phyloP scores from a whole-genome alignment of 2,888 invertebrate genomes.

The Drosophila stalkeri region DNA sequence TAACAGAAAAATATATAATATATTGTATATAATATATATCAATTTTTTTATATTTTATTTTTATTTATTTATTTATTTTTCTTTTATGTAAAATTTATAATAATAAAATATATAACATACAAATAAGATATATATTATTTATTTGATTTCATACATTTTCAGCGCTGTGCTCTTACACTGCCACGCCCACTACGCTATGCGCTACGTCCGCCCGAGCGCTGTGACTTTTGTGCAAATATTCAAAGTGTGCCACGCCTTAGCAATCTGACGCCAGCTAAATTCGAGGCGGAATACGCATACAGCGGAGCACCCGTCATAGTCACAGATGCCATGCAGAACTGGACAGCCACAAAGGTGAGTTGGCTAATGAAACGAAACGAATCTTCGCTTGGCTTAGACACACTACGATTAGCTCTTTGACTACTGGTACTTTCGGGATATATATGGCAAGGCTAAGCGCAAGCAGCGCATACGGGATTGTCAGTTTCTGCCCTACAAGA shows the following conservation, averaged over 20 bases:
- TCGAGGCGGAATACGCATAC: constrained; percentile 91
- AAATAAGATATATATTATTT: no score
- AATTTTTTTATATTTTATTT: no score
- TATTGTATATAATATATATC: no score
- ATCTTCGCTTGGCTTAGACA: not conserved
- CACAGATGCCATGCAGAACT: constrained; percentile 91
- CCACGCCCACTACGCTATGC: constrained; percentile 77
- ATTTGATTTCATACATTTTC: not conserved
- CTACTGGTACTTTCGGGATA: constrained; percentile 92
- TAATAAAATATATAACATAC: no score
- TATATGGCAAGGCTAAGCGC: constrained; percentile 88
- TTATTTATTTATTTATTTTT: no score
- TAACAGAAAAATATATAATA: no score
- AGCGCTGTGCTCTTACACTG: constrained; percentile 73
- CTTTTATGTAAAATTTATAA: no score
- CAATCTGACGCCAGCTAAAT: constrained; percentile 89
- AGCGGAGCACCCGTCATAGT: constrained; percentile 93
- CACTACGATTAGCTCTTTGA: constrained; percentile 88
- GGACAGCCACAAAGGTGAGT: constrained; percentile 90
- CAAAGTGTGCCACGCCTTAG: constrained; percentile 88
- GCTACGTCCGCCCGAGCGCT: constrained; percentile 93
- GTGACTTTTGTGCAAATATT: constrained; percentile 90
- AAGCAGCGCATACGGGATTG: constrained; percentile 89
- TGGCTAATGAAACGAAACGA: not conserved
- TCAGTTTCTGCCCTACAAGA: constrained; percentile 97